Percentiles rank a stretch among this genome's conserved stretches.
Evolutionary conservation across 2,113 vertebrate genomes (phyloP).

Genomic region (Conger conger): DNA sequence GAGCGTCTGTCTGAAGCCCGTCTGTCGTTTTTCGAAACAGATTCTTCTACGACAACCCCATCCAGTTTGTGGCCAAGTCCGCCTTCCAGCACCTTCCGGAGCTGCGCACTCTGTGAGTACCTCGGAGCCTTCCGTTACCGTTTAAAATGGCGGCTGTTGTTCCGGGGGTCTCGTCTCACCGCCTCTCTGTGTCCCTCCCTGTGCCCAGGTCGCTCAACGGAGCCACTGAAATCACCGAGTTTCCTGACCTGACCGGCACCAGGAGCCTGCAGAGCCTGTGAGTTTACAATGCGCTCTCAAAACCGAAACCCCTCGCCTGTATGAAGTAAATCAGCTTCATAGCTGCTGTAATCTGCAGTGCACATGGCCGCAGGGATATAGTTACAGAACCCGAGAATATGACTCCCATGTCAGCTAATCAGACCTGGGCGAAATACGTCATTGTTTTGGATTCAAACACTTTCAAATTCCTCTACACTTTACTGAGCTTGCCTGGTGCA

Average conservation of each 20-base stretch:
- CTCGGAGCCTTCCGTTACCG: not conserved
- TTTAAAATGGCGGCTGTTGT: not conserved
- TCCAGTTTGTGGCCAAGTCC: conserved; percentile 77
- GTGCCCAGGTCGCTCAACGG: conserved; percentile 85
- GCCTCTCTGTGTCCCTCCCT: conserved; percentile 18
- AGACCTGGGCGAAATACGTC: too few relatives aligned
- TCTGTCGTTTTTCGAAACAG: conserved; percentile 62
- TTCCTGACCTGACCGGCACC: conserved; percentile 90
- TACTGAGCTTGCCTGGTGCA: too few relatives aligned
- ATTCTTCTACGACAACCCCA: conserved; percentile 85
- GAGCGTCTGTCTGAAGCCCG: not conserved
- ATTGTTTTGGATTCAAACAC: too few relatives aligned
- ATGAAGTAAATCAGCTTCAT: not conserved
- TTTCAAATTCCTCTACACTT: too few relatives aligned
- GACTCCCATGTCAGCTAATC: not conserved
- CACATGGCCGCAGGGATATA: not conserved
- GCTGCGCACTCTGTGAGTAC: conserved; percentile 64
- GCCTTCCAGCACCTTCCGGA: conserved; percentile 79
- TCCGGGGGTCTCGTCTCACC: not conserved
- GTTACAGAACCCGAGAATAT: conserved; percentile 6
- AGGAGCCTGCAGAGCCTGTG: conserved; percentile 87
- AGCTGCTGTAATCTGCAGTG: not conserved
- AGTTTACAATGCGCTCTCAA: conserved; percentile 53
- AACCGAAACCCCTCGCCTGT: not conserved
- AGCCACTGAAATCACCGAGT: conserved; percentile 85